Evolutionary conservation across 1,140 invertebrate species (phyloP).

Genomic region (Apolygus lucorum): DNA sequence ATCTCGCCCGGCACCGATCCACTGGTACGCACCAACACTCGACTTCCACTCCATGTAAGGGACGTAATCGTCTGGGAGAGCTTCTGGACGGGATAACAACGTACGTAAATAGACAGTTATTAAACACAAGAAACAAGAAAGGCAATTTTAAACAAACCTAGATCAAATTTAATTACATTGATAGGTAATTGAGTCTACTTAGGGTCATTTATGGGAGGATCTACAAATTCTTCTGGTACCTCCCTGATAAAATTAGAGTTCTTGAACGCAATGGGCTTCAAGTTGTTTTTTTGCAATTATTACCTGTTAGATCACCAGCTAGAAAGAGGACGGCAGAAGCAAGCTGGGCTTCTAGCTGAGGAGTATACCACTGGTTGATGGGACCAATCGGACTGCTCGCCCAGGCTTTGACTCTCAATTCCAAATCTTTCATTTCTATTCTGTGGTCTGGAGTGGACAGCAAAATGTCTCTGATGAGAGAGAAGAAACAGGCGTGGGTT

Average conservation of each 20-base stretch:
- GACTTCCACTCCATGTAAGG: slow-evolving; percentile 87
- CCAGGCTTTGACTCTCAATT: slow-evolving; percentile 67
- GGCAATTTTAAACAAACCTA: no score
- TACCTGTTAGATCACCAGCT: slow-evolving; percentile 69
- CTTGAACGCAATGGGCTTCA: no score
- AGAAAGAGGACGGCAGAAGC: slow-evolving; percentile 77
- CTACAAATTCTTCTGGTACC: no score
- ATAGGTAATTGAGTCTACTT: no score
- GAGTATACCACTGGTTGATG: slow-evolving; percentile 68
- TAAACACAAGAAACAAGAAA: no score
- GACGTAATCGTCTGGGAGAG: slow-evolving; percentile 79
- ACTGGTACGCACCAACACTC: slow-evolving; percentile 65
- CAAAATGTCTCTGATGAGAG: slow-evolving; percentile 69
- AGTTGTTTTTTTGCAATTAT: no score
- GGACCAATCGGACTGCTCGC: slow-evolving; percentile 69
- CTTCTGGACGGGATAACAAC: slow-evolving; percentile 38
- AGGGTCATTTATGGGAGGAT: no score
- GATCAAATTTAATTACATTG: no score
- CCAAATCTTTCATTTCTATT: slow-evolving; percentile 61
- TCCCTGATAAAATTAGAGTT: no score
- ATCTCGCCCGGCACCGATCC: slow-evolving; percentile 91
- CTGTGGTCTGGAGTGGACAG: slow-evolving; percentile 72
- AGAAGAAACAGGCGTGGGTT: slow-evolving; percentile 73
- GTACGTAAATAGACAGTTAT: not conserved
- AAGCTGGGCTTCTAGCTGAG: slow-evolving; percentile 60